Conservation (phyloP, 2,888 invertebrate genomes). For the Busseola fusca region DNA sequence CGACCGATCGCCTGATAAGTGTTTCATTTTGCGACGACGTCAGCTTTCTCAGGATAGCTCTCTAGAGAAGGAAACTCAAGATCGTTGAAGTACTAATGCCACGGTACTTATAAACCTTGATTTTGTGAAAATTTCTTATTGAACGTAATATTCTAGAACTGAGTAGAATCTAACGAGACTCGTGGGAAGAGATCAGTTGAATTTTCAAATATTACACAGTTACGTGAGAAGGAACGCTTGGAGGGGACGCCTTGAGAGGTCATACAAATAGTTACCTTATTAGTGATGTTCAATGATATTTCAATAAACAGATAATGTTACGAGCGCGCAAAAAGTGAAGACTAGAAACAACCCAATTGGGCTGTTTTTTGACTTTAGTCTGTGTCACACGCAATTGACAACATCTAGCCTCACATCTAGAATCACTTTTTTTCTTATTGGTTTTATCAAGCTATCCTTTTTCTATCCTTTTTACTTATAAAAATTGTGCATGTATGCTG, state of each 20-base stretch:
- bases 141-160: slow-evolving; percentile 15
- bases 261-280: not conserved
- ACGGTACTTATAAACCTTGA: slow-evolving; percentile 32
- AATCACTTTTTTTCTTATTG: too few species aligned
- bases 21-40: slow-evolving; percentile 30
- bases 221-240: not conserved
- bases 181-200: slow-evolving; percentile 3
- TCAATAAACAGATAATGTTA: too few species aligned
- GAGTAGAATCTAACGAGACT: slow-evolving; percentile 20
- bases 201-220: not conserved
- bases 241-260: not conserved
- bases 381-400: too few species aligned
- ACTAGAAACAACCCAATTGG: too few species aligned
- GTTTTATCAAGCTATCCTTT: too few species aligned
- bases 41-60: slow-evolving; percentile 41
- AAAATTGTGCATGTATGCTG: too few species aligned
- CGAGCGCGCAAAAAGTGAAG: too few species aligned
- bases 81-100: slow-evolving; percentile 32
- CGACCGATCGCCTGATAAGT: slow-evolving; percentile 35
- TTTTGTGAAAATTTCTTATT: slow-evolving; percentile 24
- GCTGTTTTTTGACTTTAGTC: too few species aligned
- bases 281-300: not conserved
- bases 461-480: too few species aligned
- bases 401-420: too few species aligned
- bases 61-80: slow-evolving; percentile 24